These are phyloP conservation scores for Casuarius casuarius DNA, from an alignment of 2,113 vertebrate species.

Conservation along the genomic window DNA sequence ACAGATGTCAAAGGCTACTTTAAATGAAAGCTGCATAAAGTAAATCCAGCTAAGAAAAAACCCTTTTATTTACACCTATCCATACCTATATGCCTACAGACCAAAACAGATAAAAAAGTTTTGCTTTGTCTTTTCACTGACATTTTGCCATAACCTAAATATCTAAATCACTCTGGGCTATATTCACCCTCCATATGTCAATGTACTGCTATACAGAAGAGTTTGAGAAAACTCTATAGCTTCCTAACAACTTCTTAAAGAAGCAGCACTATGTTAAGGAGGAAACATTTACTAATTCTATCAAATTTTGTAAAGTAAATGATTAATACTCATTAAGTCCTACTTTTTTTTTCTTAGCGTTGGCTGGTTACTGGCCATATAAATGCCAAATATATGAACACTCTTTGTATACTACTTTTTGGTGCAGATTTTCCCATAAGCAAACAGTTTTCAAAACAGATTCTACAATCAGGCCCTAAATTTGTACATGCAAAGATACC, in stretches of 20 bases:
- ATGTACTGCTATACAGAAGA: fast-evolving
- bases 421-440: not conserved
- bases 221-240: not conserved
- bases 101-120: not conserved
- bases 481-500: not conserved
- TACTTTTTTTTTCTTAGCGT: not conserved
- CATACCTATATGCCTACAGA: fast-evolving
- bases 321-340: not conserved
- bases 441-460: not conserved
- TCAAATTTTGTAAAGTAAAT: not conserved
- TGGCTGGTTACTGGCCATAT: not conserved
- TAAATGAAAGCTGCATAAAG: not conserved
- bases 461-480: not conserved
- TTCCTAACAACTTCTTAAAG: not conserved
- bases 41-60: not conserved
- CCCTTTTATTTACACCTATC: not conserved
- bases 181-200: not conserved
- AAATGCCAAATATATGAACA: not conserved
- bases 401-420: not conserved
- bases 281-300: not conserved
- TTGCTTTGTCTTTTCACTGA: not conserved
- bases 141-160: not conserved
- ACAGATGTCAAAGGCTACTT: fast-evolving
- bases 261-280: not conserved
- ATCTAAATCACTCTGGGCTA: not conserved